Evolutionary conservation across 2,113 vertebrate genomes (phyloP), one percentile per base, ranked within the genome.

Genomic region (Ceratotherium simum): DNA sequence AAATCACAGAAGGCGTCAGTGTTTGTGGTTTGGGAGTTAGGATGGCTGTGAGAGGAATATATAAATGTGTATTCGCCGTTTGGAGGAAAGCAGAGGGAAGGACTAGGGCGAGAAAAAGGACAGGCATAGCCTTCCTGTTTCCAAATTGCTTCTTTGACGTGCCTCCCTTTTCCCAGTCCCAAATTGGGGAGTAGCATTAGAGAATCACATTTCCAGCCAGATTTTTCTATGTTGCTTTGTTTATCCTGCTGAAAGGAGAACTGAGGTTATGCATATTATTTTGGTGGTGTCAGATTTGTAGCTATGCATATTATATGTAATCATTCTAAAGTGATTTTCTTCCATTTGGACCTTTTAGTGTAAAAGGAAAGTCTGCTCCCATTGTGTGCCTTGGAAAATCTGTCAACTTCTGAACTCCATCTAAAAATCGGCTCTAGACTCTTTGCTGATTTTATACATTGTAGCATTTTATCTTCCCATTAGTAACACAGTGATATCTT

Each of bases 321-420:
- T 72, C 81, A 29, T 79, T 67, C 33, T 11, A 58, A 88, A 91
- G 82, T 13, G 11, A 46, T 93, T 78, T 75, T 29, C 91, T 65
- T 81, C 95, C 85, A 65, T 87, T 87, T 64, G 80, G 25, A 75
- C 51, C 80, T 69, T 89, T 94, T 42, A 88, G 76, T 67, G 51
- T 48, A 73, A 48, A 80, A 48, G 72, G n/a, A 5, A 23, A 31
- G 27, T 13, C 90, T 31, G 42, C 17, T 92, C 58, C 4, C 69
- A 80, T 36, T 54, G 76, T 70, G 10, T 54, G 64, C 42, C 70
- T 65, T 0, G 25, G 62, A 58, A 83, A 86, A 87, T 13, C 65
- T 72, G 70, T 62, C 89, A 67, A 2, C 87, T 72, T 80, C 64
- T 79, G 91, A 82, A 12, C 51, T 27, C 64, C 20, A 0, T 27